phyloP scores from a whole-genome alignment of 2,113 vertebrate genomes.

The Dasyprocta punctata region DNA sequence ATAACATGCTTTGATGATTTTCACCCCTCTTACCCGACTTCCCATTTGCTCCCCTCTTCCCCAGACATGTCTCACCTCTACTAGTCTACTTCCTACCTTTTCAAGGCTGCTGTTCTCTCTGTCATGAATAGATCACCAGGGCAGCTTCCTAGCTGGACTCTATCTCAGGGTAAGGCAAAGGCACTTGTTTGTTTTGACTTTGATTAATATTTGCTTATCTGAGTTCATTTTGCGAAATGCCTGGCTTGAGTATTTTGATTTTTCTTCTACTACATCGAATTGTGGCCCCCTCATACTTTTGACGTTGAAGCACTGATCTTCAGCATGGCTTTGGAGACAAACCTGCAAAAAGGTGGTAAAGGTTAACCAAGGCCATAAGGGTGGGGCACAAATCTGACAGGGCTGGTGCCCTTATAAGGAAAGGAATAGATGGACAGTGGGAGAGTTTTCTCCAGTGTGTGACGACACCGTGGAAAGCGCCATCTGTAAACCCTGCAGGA shows the following conservation, averaged over 20 bases:
- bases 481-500: not conserved
- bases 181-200: constrained; percentile 31
- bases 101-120: not conserved
- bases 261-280: not conserved
- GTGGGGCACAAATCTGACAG: not conserved
- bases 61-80: too few species aligned
- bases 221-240: constrained; percentile 45
- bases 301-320: not conserved
- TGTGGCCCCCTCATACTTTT: not conserved
- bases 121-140: not conserved
- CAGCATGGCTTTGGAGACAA: not conserved
- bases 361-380: not conserved
- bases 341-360: not conserved
- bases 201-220: not conserved
- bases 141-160: not conserved
- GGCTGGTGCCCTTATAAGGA: not conserved
- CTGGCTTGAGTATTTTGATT: not conserved
- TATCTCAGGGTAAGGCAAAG: not conserved
- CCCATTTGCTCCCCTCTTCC: too few species aligned
- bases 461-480: not conserved
- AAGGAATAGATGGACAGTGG: not conserved
- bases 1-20: too few species aligned
- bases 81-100: too few species aligned
- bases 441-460: not conserved
- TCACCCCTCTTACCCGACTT: too few species aligned